Base-by-base conservation (phyloP, 1,140 invertebrate species). In the Holotrichia oblita region DNA sequence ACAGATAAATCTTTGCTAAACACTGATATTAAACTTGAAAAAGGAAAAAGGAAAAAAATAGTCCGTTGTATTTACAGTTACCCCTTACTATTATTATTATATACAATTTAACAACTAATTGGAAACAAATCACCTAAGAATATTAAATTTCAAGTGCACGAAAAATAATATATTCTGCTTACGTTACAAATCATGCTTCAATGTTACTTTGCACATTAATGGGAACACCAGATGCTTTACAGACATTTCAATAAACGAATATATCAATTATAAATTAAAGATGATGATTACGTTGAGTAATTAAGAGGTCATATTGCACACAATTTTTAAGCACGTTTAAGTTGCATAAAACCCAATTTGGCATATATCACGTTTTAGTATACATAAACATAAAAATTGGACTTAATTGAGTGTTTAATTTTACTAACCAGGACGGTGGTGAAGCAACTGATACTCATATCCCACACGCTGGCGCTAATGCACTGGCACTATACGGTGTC, bases 391-490 rank as follows among this genome's bases (percentile, higher is more conserved):
- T 27, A 27, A 10, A 69, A 69, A 14, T 9, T 69, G 22, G 8
- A 69, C 24, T 12, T n/a, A n/a, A 27, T 27, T 69, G 61, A 34
- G 61, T 22, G 22, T 69, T 69, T n/a, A 9, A 69, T 69, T 17
- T 69, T 69, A 69, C 61, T 69, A 69, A 69, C 61, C 61, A 69
- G 61, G 20, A 69, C 61, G 61, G 61, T 69, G 61, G 61, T 34
- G 61, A 69, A 69, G 61, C 22, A 34, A 20, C 61, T 27, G 61
- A 69, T 69, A 17, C 22, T 69, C 61, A 69, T 69, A 69, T 69
- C 61, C 61, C 61, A 22, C 20, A 69, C 22, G 61, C 61, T 69
- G 17, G 61, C 61, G 61, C 61, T 69, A 69, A 69, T 69, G 61
- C 61, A 69, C 61, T 69, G 22, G 20, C 61, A 69, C 61, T 22